phyloP scores from a whole-genome alignment of 1,140 invertebrate species.

The Eufriesea mexicana region DNA sequence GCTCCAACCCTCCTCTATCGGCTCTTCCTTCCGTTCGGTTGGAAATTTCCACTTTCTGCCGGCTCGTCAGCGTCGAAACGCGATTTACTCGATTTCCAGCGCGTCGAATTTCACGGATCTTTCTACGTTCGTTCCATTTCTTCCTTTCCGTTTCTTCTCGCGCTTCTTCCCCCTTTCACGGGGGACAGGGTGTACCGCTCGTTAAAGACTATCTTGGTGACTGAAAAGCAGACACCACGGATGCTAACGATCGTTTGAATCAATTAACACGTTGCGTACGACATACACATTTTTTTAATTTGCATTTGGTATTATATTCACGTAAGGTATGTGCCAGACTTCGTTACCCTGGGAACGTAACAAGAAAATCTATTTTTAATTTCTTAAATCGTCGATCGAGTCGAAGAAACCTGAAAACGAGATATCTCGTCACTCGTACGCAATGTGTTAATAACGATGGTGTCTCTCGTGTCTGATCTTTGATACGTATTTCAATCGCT shows the following conservation, averaged over 20 bases:
- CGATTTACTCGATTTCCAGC: conserved; percentile 46
- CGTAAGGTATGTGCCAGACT: no score
- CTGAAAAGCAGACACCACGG: not conserved
- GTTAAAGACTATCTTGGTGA: not conserved
- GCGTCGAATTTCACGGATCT: conserved; percentile 52
- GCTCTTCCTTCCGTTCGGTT: conserved; percentile 48
- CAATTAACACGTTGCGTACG: no score
- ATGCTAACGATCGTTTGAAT: not conserved
- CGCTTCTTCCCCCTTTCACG: not conserved
- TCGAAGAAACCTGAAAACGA: no score
- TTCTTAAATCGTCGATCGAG: no score
- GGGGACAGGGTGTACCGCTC: not conserved
- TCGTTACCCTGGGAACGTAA: no score
- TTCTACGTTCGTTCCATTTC: not conserved
- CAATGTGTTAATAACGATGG: no score
- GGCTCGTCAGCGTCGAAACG: conserved; percentile 24
- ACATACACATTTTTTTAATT: no score
- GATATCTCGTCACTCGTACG: no score
- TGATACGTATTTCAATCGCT: conserved; percentile 9
- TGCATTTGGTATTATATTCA: no score
- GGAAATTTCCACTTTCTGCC: conserved; percentile 52
- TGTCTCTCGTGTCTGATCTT: no score
- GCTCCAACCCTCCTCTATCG: conserved; percentile 50
- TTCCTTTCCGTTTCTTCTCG: not conserved
- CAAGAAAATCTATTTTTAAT: no score